Base-by-base conservation (phyloP, 2,797 vertebrate genomes). In the Galagoides demidoff region DNA sequence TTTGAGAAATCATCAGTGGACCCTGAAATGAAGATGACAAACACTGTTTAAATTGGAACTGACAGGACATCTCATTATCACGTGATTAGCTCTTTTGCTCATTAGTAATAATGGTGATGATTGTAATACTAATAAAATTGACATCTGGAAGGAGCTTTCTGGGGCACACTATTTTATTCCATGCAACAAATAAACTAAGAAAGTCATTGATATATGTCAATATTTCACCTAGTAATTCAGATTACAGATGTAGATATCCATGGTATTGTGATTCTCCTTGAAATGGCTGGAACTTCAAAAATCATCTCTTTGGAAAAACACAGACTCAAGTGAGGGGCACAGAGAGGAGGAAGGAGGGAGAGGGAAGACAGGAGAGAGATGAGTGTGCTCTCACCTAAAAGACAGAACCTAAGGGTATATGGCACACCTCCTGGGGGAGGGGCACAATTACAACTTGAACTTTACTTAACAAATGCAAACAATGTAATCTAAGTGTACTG, bases 21-120 rank as follows among this genome's bases (percentile, higher is more conserved):
- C 34, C 27, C 0, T 77, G 70, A 95, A 85, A 90, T 66, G 85
- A 82, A 85, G 29, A 39, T 63, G 37, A 64, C 31, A 88, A 23
- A 85, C 20, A n/a, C 39, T 68, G 25, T 81, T 93, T 77, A 87
- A 78, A 2, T 79, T 95, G n/a, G 23, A 88, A 90, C 23, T 92
- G 25, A 93, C 10, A 74, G 13, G 5, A 20, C 9, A 77, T 89
- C 37, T 78, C 61, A 55, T 63, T 82, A 82, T 9, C 19, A 94
- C 20, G 1, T n/a, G 3, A 23, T 89, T 77, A 49, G 23, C 11
- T 2, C 19, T 73, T 94, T 89, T 63, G 16, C 19, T 90, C 34
- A 94, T 55, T 93, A 45, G 49, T 57, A 95, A 70, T 68, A 43
- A 85, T 57, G 55, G 4, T 70, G 52, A 81, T 89, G n/a, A 76